These are phyloP conservation scores for Craseonycteris thonglongyai DNA, from an alignment of 2,113 vertebrate species.

Conservation along the genomic window DNA sequence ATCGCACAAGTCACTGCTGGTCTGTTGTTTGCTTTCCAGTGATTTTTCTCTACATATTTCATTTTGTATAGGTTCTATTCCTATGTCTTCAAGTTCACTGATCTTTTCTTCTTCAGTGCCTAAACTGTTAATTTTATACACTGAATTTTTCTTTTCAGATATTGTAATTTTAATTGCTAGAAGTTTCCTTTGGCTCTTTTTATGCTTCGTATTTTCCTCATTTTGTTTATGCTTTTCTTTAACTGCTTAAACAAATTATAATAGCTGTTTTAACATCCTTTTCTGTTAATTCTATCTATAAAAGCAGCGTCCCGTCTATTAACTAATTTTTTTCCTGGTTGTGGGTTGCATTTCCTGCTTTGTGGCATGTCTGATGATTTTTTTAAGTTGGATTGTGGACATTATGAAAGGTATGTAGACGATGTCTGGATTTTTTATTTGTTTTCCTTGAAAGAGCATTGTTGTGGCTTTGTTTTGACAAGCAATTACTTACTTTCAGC, in stretches of 20 bases:
- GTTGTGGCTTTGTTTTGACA: not conserved
- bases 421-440: constrained; percentile 3
- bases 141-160: not conserved
- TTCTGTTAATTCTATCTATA: not conserved
- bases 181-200: not conserved
- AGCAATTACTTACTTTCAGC: not conserved
- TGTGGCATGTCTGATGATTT: not conserved
- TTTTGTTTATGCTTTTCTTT: not conserved
- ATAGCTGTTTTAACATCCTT: not conserved
- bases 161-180: not conserved
- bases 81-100: not conserved
- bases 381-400: not conserved
- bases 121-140: not conserved
- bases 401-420: not conserved
- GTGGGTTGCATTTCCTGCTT: not conserved
- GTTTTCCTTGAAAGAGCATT: constrained; percentile 12
- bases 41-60: not conserved
- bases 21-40: not conserved
- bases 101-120: not conserved
- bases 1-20: not conserved
- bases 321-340: not conserved
- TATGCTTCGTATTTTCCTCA: not conserved
- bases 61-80: not conserved
- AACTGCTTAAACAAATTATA: not conserved
- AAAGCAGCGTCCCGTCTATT: not conserved